These are phyloP conservation scores for Prunella strophiata DNA, from an alignment of 2,797 vertebrate species.

Conservation along the genomic window DNA sequence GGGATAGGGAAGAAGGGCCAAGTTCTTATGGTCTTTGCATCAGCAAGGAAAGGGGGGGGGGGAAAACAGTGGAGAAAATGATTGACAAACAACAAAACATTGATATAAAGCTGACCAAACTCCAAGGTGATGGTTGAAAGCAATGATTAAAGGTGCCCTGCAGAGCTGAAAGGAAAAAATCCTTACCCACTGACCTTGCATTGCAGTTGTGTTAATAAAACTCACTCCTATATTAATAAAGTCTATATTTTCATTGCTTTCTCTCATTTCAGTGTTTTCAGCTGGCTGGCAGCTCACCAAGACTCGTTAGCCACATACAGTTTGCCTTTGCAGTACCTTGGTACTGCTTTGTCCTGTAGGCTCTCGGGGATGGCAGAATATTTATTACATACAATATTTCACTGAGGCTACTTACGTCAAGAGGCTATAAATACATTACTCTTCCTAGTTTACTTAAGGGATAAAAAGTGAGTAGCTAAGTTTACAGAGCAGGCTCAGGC, in stretches of 20 bases:
- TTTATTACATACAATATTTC: conserved; percentile 41
- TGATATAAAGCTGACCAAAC: background rate
- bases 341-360: background rate
- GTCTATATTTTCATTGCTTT: conserved; percentile 47
- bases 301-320: background rate
- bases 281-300: conserved; percentile 64
- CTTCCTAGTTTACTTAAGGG: conserved; percentile 57
- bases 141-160: background rate
- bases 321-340: background rate
- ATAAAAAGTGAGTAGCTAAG: conserved; percentile 55
- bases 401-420: conserved; percentile 37
- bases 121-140: background rate
- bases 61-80: background rate
- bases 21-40: background rate
- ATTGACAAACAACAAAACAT: background rate
- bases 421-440: conserved; percentile 49
- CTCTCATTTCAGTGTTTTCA: conserved; percentile 67
- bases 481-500: conserved; percentile 47
- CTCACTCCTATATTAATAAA: conserved; percentile 21
- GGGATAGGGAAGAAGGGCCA: background rate
- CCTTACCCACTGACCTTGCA: conserved; percentile 25
- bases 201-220: conserved; percentile 52
- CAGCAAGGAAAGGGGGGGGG: background rate
- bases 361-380: background rate
- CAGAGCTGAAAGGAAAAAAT: background rate